Percentiles rank a stretch among this genome's conserved stretches.
These are phyloP conservation scores for Daptonema setosum DNA, from an alignment of 2,888 invertebrate species.

Conservation along the genomic window DNA sequence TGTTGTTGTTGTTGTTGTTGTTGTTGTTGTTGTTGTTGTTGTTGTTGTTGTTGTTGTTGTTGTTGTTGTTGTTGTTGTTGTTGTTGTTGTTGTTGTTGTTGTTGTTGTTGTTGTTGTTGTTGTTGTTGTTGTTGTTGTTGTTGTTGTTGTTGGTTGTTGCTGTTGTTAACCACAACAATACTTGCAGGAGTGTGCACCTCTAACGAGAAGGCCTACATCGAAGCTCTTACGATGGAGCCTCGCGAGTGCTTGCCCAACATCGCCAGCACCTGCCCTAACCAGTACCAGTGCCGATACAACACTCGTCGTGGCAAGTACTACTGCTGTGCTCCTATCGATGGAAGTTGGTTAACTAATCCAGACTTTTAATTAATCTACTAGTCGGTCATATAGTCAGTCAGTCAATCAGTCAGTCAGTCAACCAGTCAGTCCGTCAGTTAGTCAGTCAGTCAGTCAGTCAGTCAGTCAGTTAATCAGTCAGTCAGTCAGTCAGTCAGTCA, in stretches of 20 bases:
- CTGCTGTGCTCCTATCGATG: conserved; percentile 20
- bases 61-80: not conserved
- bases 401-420: too few relatives aligned
- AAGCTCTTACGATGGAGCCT: conserved; percentile 20
- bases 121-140: not conserved
- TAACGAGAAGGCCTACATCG: conserved; percentile 25
- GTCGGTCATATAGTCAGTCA: too few relatives aligned
- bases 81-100: not conserved
- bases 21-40: not conserved
- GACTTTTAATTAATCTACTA: not conserved
- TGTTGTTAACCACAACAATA: too few relatives aligned
- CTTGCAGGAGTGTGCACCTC: conserved; percentile 20
- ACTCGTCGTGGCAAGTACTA: conserved; percentile 17
- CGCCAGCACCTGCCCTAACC: conserved; percentile 19
- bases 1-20: not conserved
- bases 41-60: not conserved
- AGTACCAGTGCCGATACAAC: conserved; percentile 20
- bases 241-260: conserved; percentile 21
- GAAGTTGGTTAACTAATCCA: conserved; percentile 12
- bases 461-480: too few relatives aligned
- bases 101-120: not conserved
- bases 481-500: too few relatives aligned
- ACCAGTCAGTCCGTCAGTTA: too few relatives aligned
- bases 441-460: too few relatives aligned
- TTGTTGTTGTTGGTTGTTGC: not conserved